A percentile compares a stretch with the other conserved stretches of the same genome.
phyloP scores from a whole-genome alignment of 2,888 invertebrate species.

The Acheta domesticus region DNA sequence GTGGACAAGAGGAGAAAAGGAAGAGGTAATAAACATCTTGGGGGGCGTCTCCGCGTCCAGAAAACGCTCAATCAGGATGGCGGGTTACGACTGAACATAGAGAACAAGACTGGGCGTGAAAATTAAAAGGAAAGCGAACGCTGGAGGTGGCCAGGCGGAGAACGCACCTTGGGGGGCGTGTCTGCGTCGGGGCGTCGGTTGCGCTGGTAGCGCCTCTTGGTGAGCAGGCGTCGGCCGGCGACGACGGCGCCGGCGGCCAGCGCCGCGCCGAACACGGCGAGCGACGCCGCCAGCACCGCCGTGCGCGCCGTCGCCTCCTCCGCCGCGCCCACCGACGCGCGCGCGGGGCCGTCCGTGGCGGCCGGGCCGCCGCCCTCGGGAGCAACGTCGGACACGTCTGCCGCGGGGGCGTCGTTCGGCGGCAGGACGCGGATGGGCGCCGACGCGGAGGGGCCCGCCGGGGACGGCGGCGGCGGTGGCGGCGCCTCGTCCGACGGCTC shows the following conservation, averaged over 20 bases:
- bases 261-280: background rate
- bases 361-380: too few relatives aligned
- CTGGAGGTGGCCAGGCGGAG: too few relatives aligned
- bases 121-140: too few relatives aligned
- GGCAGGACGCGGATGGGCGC: background rate
- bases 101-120: too few relatives aligned
- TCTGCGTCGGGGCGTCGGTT: background rate
- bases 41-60: too few relatives aligned
- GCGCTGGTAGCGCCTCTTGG: background rate
- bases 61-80: too few relatives aligned
- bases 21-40: too few relatives aligned
- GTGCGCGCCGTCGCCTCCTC: background rate
- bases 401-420: background rate
- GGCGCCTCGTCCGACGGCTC: background rate
- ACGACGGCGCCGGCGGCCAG: background rate
- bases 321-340: background rate
- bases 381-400: too few relatives aligned
- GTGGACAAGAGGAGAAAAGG: too few relatives aligned
- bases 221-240: background rate
- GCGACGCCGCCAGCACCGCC: background rate
- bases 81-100: too few relatives aligned
- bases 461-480: background rate
- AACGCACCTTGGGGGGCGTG: background rate
- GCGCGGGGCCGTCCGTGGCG: background rate
- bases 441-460: background rate